Evolutionary conservation across 92 coral and sea anemone species (phyloP).

Genomic region (Meandrina meandrites): DNA sequence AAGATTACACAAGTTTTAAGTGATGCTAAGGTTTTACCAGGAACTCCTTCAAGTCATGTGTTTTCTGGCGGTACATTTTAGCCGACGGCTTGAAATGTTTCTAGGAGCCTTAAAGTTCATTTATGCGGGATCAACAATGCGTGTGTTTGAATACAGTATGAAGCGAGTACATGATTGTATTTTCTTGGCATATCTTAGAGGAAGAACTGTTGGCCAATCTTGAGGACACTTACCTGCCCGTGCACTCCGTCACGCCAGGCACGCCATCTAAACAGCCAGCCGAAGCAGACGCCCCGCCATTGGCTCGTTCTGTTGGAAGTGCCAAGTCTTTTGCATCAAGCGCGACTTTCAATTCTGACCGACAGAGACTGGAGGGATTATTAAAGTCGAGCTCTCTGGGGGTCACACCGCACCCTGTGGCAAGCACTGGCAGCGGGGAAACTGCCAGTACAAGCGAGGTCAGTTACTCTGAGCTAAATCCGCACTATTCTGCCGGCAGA

Average conservation of each 20-base stretch:
- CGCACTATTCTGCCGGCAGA: neutral
- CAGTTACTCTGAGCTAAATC: neutral
- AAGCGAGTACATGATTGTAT: neutral
- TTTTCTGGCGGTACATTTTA: neutral
- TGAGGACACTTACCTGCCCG: conserved; percentile 34
- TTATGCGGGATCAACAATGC: neutral
- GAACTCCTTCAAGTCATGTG: neutral
- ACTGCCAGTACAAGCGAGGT: conserved; percentile 37
- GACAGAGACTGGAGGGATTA: neutral
- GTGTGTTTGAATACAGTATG: neutral
- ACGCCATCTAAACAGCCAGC: conserved; percentile 23
- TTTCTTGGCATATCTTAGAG: conserved; percentile 27
- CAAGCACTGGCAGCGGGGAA: neutral
- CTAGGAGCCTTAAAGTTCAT: neutral
- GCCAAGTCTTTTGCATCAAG: conserved; percentile 7
- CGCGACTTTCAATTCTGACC: neutral
- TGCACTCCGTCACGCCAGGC: neutral
- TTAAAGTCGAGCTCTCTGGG: conserved; percentile 10
- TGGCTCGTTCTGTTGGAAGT: conserved; percentile 40
- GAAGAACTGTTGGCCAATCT: conserved; percentile 70
- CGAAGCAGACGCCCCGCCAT: conserved; percentile 4
- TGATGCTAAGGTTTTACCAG: too few relatives aligned
- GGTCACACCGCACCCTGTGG: neutral
- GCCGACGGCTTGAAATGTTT: too few relatives aligned
- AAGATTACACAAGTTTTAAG: too few relatives aligned